Evolutionary conservation across 2,797 vertebrate species (phyloP).

Genomic region (Micropoecilia bifurca): DNA sequence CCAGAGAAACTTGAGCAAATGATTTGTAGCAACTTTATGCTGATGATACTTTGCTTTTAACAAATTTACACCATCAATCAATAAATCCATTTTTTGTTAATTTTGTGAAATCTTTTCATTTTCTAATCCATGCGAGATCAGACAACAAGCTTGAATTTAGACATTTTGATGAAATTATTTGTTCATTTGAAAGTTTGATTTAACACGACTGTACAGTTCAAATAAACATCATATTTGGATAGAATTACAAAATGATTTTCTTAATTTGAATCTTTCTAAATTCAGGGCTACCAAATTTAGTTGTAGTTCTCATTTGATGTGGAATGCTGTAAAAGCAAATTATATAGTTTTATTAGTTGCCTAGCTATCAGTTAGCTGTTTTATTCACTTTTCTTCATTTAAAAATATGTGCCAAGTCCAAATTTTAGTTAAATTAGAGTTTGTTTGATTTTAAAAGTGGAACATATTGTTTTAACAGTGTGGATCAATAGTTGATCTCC

Average conservation of each 20-base stretch:
- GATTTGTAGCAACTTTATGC: background rate
- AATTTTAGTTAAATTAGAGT: background rate
- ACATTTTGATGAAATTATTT: background rate
- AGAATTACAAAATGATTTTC: background rate
- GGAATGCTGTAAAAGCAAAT: background rate
- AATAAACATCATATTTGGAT: background rate
- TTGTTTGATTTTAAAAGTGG: background rate
- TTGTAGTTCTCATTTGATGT: background rate
- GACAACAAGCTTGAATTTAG: background rate
- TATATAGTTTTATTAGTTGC: background rate
- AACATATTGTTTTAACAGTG: background rate
- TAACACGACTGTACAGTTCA: background rate
- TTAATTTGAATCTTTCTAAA: background rate
- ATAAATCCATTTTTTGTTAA: background rate
- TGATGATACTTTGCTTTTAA: background rate
- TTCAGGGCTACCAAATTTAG: background rate
- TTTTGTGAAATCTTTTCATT: background rate
- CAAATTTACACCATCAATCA: background rate
- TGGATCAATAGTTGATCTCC: background rate
- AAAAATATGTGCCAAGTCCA: background rate
- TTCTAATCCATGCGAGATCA: background rate
- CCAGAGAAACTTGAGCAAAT: background rate
- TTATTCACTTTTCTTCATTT: background rate
- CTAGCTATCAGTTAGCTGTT: background rate
- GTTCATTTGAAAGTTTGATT: background rate